A percentile compares a stretch with the other conserved stretches of the same genome.
These are phyloP conservation scores for Lonchura striata DNA, from an alignment of 2,113 vertebrate species.

Conservation along the genomic window DNA sequence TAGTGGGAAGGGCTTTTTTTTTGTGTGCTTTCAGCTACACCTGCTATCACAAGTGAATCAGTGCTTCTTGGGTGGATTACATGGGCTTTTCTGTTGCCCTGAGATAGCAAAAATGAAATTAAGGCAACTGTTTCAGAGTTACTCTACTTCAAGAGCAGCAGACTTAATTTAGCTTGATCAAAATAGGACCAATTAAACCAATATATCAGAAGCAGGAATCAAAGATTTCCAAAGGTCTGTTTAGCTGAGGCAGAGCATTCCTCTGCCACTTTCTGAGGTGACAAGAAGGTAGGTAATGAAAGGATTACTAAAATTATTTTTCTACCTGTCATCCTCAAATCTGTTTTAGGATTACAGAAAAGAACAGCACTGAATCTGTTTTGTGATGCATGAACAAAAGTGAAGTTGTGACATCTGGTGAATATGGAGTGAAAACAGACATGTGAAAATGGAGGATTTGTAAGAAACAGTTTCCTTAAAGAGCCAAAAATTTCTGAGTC, in stretches of 20 bases:
- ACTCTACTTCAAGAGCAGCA: neutral
- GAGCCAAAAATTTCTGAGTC: neutral
- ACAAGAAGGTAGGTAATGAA: neutral
- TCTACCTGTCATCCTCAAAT: constrained; percentile 16
- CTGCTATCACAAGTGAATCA: neutral
- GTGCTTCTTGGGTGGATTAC: neutral
- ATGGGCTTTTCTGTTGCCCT: neutral
- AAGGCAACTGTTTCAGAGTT: neutral
- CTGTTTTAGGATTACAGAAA: constrained; percentile 24
- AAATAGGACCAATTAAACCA: neutral
- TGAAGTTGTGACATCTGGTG: constrained; percentile 27
- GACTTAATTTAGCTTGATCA: neutral
- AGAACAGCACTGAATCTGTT: constrained; percentile 17
- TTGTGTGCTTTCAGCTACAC: neutral
- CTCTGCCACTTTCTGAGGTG: neutral
- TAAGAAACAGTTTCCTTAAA: neutral
- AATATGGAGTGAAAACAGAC: constrained; percentile 20
- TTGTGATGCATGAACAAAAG: constrained; percentile 24
- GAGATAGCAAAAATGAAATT: neutral
- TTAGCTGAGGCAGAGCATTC: neutral
- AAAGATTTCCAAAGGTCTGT: neutral
- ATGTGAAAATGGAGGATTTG: neutral
- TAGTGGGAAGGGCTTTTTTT: neutral
- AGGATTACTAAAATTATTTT: constrained; percentile 38
- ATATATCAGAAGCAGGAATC: neutral